These are phyloP conservation scores for Enteromius treurensis DNA, from an alignment of 2,797 vertebrate genomes.

Conservation along the genomic window DNA sequence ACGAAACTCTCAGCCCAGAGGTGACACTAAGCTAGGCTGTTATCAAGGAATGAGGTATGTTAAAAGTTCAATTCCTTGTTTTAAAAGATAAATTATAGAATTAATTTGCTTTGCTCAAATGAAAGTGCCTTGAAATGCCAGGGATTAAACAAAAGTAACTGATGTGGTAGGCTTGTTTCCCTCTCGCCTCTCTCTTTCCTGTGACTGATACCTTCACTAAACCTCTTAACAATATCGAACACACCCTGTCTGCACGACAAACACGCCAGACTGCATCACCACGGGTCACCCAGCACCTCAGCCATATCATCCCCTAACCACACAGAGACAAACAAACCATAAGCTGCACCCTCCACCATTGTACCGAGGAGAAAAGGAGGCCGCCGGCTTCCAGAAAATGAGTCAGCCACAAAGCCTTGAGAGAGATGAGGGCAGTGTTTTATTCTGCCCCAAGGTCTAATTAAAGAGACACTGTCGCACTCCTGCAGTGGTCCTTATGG, in stretches of 20 bases:
- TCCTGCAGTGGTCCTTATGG: conserved; percentile 30
- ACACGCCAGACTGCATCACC: conserved; percentile 45
- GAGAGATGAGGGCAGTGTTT: conserved; percentile 37
- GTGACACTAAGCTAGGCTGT: conserved; percentile 16
- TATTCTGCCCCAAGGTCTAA: conserved; percentile 43
- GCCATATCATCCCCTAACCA: conserved; percentile 50
- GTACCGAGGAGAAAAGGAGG: conserved; percentile 15
- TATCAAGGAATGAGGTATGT: conserved; percentile 24
- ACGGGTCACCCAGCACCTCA: conserved; percentile 42
- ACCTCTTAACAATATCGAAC: conserved; percentile 29
- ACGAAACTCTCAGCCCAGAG: conserved; percentile 37
- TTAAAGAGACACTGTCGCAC: conserved; percentile 41
- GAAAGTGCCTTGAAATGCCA: conserved; percentile 54
- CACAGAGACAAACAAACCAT: conserved; percentile 59
- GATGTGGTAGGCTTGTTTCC: conserved; percentile 59
- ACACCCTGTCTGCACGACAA: conserved; percentile 18
- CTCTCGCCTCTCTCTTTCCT: conserved; percentile 60
- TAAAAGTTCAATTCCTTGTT: conserved; percentile 24
- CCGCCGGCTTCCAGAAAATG: conserved; percentile 7
- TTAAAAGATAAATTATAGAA: conserved; percentile 2
- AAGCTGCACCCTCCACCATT: conserved; percentile 34
- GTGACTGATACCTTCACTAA: conserved; percentile 41
- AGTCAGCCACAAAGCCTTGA: conserved; percentile 12
- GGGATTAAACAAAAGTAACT: conserved; percentile 76
- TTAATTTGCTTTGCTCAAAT: conserved; percentile 5